Conservation (phyloP, 2,113 vertebrate species). For the Cheilinus undulatus region DNA sequence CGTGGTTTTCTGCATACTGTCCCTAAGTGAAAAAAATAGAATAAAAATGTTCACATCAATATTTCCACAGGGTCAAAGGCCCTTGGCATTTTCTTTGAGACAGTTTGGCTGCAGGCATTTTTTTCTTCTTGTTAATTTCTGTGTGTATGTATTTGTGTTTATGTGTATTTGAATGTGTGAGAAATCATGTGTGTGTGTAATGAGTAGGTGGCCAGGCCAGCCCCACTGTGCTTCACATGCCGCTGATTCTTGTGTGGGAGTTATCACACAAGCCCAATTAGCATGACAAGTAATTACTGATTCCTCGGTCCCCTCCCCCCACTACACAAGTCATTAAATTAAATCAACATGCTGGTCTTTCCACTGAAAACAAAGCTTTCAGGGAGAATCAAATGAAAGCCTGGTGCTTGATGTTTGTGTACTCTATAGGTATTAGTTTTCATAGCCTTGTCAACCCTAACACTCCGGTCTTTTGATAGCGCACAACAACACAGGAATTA, state of each 20-base stretch:
- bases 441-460: slow-evolving; percentile 50
- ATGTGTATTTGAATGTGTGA: slow-evolving; percentile 3
- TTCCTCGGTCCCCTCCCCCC: slow-evolving; percentile 52
- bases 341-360: slow-evolving; percentile 65
- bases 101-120: slow-evolving; percentile 16
- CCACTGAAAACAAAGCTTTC: slow-evolving; percentile 62
- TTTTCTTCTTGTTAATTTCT: slow-evolving; percentile 24
- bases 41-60: slow-evolving; percentile 53
- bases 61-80: slow-evolving; percentile 49
- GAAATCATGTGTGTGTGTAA: slow-evolving; percentile 16
- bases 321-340: slow-evolving; percentile 67
- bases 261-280: slow-evolving; percentile 76
- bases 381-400: slow-evolving; percentile 36
- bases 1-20: background rate
- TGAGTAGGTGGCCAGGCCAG: slow-evolving; percentile 28
- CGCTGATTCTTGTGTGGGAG: slow-evolving; percentile 57
- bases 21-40: slow-evolving; percentile 43
- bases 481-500: slow-evolving; percentile 49
- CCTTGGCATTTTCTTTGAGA: slow-evolving; percentile 37
- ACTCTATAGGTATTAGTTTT: slow-evolving; percentile 50
- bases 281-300: slow-evolving; percentile 76
- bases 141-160: slow-evolving; percentile 19
- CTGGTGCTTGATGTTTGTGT: slow-evolving; percentile 42
- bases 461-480: slow-evolving; percentile 43
- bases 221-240: slow-evolving; percentile 51